phyloP scores from a whole-genome alignment of 23 tunicate species.

The Ciona savignyi region DNA sequence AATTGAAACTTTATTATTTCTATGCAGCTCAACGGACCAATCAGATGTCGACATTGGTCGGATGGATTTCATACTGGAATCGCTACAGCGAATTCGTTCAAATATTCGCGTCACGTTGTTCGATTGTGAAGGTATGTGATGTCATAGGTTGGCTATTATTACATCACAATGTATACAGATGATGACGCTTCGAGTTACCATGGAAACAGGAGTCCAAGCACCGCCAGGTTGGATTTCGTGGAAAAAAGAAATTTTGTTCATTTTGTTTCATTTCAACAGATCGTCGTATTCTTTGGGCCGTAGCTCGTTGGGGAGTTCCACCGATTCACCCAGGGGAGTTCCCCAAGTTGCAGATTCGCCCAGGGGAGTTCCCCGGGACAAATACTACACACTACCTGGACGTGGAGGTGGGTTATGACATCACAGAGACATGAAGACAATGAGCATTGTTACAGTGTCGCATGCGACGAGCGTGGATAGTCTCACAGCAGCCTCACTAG shows the following conservation, averaged over 20 bases:
- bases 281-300: neutral
- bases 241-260: too few species aligned
- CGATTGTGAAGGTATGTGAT: neutral
- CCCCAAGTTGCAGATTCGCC: too few species aligned
- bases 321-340: too few species aligned
- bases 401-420: slow-evolving; percentile 77
- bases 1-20: too few species aligned
- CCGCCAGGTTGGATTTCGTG: too few species aligned
- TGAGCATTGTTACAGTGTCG: slow-evolving; percentile 23
- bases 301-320: slow-evolving; percentile 14
- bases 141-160: neutral
- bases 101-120: neutral
- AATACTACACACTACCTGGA: slow-evolving; percentile 65
- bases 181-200: too few species aligned
- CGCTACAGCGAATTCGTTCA: neutral
- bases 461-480: slow-evolving; percentile 68
- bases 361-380: slow-evolving; percentile 3
- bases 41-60: neutral
- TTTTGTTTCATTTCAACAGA: neutral
- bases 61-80: neutral
- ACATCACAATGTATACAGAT: neutral
- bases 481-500: slow-evolving; percentile 64
- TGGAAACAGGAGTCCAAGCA: too few species aligned
- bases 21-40: too few species aligned
- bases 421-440: too few species aligned